Evolutionary conservation across 2,888 invertebrate species (phyloP), one percentile per base, ranked within the genome.

Genomic region (Molorchus minor): DNA sequence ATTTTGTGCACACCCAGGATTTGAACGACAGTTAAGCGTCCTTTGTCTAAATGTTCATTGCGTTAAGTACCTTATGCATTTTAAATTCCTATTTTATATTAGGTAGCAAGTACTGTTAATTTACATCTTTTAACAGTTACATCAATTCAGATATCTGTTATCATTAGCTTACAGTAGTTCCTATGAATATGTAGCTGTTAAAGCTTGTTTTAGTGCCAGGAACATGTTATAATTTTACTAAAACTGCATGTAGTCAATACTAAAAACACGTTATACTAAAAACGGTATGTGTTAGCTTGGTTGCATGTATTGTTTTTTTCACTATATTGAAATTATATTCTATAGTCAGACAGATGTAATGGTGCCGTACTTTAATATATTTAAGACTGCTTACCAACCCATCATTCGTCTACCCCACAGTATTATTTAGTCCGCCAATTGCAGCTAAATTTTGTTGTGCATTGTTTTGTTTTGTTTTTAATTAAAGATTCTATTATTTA

Each of bases 1-100:
- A 69, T 76, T 73, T 73, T 76, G 72, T 75, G 76, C 78, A 76
- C 75, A 66, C 73, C 68, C 64, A 75, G 76, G 77, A 76, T 71
- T 68, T 75, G 70, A 75, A 74, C 73, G 73, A 75, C 69, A 77
- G 75, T 73, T 75, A 72, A 75, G 69, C 71, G 68, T 67, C 71
- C 66, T 69, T 70, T 71, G 68, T 68, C 65, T 65, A 58, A 62
- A 71, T 49, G 63, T 67, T 69, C 62, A 64, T 67, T 64, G 67
- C 64, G 65, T 68, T 49, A 49, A 49, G 49, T 49, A 49, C 38
- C 49, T 49, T 21, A 38, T 38, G 49, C 49, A 49, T 49, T 17
- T 49, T 49, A 38, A 38, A 41, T 52, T 52, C 41, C 29, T 41
- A 25, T 41, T 40, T 52, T 30, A 41, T 30, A 40, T 52, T 52